phyloP scores from a whole-genome alignment of 2,888 invertebrate species.

The Apamea monoglypha region DNA sequence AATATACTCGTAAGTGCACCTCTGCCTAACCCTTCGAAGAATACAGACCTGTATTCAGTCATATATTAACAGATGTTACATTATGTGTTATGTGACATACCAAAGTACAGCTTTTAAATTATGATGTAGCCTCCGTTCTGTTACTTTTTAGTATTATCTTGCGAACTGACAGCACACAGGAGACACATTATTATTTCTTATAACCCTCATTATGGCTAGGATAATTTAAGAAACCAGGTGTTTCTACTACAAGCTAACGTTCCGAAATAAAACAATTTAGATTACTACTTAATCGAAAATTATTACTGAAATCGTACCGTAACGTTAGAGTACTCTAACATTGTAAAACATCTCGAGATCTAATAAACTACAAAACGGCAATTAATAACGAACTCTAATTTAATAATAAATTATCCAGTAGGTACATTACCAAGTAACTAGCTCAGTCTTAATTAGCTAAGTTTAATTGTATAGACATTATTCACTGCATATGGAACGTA shows the following conservation, averaged over 20 bases:
- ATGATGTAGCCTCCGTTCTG: neutral
- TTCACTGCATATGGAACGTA: neutral
- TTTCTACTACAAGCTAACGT: neutral
- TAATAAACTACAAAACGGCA: conserved; percentile 22
- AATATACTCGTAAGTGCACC: neutral
- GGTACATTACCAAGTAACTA: conserved; percentile 14
- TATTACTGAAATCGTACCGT: neutral
- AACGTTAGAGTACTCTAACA: neutral
- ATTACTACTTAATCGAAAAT: neutral
- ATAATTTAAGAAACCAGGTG: neutral
- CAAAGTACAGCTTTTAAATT: neutral
- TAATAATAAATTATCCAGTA: conserved; percentile 17
- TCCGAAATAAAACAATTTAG: neutral
- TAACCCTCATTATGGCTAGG: too few relatives aligned
- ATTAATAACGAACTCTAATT: conserved; percentile 25
- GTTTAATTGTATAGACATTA: conserved; percentile 16
- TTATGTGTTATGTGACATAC: neutral
- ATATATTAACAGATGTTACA: neutral
- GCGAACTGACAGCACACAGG: neutral
- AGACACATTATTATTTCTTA: neutral
- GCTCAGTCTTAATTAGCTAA: conserved; percentile 20
- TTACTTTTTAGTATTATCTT: neutral
- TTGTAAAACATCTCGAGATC: conserved; percentile 5
- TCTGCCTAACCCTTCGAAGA: neutral
- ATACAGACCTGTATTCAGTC: neutral